These are phyloP conservation scores for Myotis planiceps DNA, from an alignment of 2,797 vertebrate genomes.

Conservation along the genomic window DNA sequence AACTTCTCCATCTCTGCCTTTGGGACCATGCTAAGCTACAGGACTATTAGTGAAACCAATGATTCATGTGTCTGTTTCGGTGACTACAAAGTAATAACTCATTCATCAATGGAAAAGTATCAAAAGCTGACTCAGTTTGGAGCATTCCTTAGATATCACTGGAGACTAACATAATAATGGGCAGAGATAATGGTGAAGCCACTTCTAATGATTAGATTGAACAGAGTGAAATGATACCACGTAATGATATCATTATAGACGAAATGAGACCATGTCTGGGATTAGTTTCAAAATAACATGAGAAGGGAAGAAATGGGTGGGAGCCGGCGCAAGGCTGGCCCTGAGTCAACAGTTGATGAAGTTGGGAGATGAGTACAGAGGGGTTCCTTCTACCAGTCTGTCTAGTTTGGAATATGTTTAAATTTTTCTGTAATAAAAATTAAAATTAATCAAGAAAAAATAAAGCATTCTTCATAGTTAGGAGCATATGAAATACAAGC, in stretches of 20 bases:
- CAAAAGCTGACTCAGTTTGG: not conserved
- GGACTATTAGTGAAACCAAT: not conserved
- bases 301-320: not conserved
- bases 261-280: not conserved
- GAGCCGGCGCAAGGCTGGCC: not conserved
- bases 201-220: not conserved
- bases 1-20: not conserved
- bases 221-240: not conserved
- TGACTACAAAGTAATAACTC: not conserved
- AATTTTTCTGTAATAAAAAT: not conserved
- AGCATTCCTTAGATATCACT: not conserved
- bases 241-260: not conserved
- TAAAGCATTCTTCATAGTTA: not conserved
- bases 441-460: not conserved
- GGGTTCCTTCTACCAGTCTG: rapidly evolving
- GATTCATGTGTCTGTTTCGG: not conserved
- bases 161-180: not conserved
- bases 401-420: not conserved
- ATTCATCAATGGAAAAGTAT: not conserved
- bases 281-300: not conserved
- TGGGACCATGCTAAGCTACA: too few relatives aligned
- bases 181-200: not conserved
- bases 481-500: not conserved
- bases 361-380: rapidly evolving
- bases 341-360: not conserved